phyloP scores from a whole-genome alignment of 2,888 invertebrate species.

The Philonicus albiceps region DNA sequence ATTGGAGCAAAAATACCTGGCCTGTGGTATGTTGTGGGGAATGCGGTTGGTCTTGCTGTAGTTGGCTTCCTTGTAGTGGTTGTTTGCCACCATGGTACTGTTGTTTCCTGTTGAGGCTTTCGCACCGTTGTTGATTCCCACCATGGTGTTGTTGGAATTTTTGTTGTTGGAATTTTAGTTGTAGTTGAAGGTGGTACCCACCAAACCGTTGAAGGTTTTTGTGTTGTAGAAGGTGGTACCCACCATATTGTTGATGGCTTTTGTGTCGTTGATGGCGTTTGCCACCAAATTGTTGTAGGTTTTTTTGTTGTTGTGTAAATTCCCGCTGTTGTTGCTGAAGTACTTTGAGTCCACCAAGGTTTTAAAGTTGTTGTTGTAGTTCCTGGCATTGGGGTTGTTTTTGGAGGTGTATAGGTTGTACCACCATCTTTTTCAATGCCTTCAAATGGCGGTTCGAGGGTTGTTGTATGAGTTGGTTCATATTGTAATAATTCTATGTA shows the following conservation, averaged over 20 bases:
- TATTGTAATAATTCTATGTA: conserved; percentile 63
- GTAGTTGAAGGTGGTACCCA: conserved; percentile 48
- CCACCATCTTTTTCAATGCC: conserved; percentile 48
- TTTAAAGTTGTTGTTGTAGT: conserved; percentile 6
- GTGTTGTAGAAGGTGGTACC: conserved; percentile 47
- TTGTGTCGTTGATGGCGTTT: conserved; percentile 46
- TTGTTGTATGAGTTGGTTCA: conserved; percentile 59
- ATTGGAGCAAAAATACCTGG: conserved; percentile 38
- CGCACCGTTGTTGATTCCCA: conserved; percentile 43
- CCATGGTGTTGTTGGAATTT: not conserved
- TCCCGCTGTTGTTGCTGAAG: conserved; percentile 26
- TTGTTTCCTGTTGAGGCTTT: not conserved
- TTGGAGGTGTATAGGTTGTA: conserved; percentile 42
- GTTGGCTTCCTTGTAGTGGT: not conserved
- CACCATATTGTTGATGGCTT: conserved; percentile 48
- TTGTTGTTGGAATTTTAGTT: not conserved
- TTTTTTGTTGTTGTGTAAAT: conserved; percentile 31
- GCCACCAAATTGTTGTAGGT: conserved; percentile 48
- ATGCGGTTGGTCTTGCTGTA: not conserved
- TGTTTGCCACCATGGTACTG: conserved; percentile 46
- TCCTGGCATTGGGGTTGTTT: conserved; percentile 28
- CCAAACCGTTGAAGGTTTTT: conserved; percentile 47
- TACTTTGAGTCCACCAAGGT: conserved; percentile 34
- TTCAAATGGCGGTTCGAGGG: conserved; percentile 61
- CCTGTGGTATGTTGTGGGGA: conserved; percentile 1